Conservation (phyloP, 2,797 vertebrate genomes). For the Liparis tanakae region DNA sequence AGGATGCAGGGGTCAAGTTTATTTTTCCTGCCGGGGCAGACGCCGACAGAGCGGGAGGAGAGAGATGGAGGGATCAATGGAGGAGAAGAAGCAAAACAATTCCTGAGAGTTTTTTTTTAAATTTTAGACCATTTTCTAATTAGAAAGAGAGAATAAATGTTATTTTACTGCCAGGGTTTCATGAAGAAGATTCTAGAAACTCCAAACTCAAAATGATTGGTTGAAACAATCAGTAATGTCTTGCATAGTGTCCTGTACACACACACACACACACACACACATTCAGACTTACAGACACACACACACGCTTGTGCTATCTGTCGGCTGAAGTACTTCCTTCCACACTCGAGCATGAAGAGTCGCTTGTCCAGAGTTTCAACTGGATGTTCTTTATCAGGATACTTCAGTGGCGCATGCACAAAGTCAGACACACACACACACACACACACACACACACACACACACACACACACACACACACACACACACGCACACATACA, state of each 20-base stretch:
- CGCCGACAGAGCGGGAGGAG: conserved; percentile 23
- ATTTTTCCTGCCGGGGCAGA: conserved; percentile 73
- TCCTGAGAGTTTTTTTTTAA: background rate
- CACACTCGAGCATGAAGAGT: conserved; percentile 24
- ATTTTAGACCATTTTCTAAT: background rate
- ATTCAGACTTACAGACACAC: background rate
- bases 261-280: background rate
- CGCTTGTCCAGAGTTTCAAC: conserved; percentile 27
- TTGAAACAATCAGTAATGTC: background rate
- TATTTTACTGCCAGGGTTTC: background rate
- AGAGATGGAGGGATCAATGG: conserved; percentile 21
- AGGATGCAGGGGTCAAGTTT: conserved; percentile 81
- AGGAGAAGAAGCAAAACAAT: background rate
- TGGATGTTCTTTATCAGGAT: conserved; percentile 38
- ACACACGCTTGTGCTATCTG: conserved; percentile 10
- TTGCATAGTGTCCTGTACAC: background rate
- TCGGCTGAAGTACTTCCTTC: conserved; percentile 54
- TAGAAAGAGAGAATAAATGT: background rate
- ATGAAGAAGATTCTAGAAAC: background rate
- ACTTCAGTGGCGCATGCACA: conserved; percentile 27
- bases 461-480: conserved; percentile 6
- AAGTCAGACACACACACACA: background rate
- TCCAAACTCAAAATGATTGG: background rate
- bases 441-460: conserved; percentile 16
- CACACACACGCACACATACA: conserved; percentile 26